phyloP scores from a whole-genome alignment of 2,888 invertebrate species.

The Theristus sp. region DNA sequence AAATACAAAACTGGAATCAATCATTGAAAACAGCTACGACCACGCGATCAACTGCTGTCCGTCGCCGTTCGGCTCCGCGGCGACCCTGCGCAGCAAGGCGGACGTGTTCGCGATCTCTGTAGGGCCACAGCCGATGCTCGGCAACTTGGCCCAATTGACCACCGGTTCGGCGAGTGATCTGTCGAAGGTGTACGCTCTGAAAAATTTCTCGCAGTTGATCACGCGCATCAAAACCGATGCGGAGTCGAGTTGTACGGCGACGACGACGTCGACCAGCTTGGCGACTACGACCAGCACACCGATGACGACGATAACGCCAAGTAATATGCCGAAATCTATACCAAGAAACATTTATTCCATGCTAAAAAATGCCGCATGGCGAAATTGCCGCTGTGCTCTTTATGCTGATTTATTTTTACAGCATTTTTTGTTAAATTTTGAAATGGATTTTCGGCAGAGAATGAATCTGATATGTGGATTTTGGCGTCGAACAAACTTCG shows the following conservation, averaged over 20 bases:
- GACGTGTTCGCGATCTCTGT: neutral
- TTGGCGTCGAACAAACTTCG: no score
- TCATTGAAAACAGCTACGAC: neutral
- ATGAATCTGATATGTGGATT: no score
- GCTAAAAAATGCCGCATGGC: no score
- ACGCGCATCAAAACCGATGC: neutral
- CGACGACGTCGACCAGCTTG: neutral
- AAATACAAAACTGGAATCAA: no score
- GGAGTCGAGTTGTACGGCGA: neutral
- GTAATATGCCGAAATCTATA: no score
- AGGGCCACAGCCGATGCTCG: neutral
- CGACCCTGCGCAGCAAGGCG: neutral
- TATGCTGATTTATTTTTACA: no score
- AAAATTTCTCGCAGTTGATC: neutral
- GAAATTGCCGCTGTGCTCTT: no score
- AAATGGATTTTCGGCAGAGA: no score
- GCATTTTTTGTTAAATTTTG: no score
- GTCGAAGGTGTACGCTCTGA: neutral
- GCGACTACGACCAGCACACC: neutral
- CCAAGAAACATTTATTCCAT: no score
- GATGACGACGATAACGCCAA: neutral
- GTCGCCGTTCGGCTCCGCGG: neutral
- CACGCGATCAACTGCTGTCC: neutral
- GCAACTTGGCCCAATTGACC: neutral
- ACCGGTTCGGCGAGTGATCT: neutral